Evolutionary conservation across 2,113 vertebrate species (phyloP).

Genomic region (Eleginops maclovinus): DNA sequence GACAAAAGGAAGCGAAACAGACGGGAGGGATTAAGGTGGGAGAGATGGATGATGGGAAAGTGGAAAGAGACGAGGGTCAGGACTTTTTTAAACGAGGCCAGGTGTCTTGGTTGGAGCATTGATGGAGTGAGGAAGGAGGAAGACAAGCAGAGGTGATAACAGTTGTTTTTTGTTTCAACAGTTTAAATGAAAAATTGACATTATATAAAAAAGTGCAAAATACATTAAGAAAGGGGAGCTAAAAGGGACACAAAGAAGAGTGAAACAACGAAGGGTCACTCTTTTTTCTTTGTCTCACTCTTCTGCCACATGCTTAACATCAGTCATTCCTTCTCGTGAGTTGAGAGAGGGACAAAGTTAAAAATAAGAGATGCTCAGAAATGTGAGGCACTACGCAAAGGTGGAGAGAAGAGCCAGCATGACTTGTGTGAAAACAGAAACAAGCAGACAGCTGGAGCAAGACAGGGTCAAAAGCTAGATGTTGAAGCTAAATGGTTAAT

Average conservation of each 20-base stretch:
- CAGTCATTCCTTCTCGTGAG: slow-evolving; percentile 15
- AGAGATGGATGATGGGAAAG: slow-evolving; percentile 79
- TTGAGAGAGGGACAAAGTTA: background rate
- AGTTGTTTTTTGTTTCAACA: slow-evolving; percentile 49
- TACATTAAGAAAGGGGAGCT: slow-evolving; percentile 26
- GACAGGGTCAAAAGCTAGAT: background rate
- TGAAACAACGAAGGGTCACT: background rate
- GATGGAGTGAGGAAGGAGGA: slow-evolving; percentile 74
- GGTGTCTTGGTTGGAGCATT: slow-evolving; percentile 10
- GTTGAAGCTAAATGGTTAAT: background rate
- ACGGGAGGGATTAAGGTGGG: slow-evolving; percentile 76
- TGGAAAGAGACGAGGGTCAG: slow-evolving; percentile 51
- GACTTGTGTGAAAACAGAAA: background rate
- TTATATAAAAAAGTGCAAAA: slow-evolving; percentile 38
- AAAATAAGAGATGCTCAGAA: background rate
- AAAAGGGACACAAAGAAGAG: background rate
- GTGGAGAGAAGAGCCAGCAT: background rate
- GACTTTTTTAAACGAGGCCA: slow-evolving; percentile 68
- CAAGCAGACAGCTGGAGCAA: background rate
- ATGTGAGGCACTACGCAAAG: background rate
- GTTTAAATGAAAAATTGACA: slow-evolving; percentile 16
- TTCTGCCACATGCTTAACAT: slow-evolving; percentile 25
- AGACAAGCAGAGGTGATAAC: slow-evolving; percentile 69
- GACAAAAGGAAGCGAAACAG: slow-evolving; percentile 51
- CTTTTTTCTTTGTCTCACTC: too few relatives aligned